Evolutionary conservation across 2,113 vertebrate genomes (phyloP).

Genomic region (Ictalurus punctatus): DNA sequence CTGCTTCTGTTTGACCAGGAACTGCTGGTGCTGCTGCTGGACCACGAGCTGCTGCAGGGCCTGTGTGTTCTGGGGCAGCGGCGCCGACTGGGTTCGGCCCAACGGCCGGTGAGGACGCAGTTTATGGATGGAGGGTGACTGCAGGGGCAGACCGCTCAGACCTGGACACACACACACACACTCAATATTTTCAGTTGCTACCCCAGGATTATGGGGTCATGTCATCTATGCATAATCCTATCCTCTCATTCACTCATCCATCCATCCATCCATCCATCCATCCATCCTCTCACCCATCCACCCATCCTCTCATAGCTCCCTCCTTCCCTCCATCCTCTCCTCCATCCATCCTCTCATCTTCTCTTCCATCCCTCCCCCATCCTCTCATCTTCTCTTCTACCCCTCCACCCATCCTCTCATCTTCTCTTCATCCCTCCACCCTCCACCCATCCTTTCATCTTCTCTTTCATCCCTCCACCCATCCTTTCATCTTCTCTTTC

Average conservation of each 20-base stretch:
- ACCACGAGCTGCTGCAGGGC: constrained; percentile 96
- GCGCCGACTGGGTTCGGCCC: constrained; percentile 94
- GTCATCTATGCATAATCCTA: neutral
- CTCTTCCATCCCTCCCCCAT: too few species aligned
- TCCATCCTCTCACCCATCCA: neutral
- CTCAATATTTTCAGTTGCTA: neutral
- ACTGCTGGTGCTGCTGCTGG: constrained; percentile 99
- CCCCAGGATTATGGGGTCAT: neutral
- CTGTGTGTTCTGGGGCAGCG: constrained; percentile 91
- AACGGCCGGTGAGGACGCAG: constrained; percentile 92
- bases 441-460: neutral
- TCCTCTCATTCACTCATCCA: neutral
- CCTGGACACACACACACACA: constrained; percentile 69
- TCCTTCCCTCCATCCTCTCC: too few species aligned
- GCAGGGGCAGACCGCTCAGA: constrained; percentile 81
- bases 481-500: too few species aligned
- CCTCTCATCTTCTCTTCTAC: neutral
- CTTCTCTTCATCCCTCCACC: neutral
- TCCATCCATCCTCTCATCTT: too few species aligned
- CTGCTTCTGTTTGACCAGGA: constrained; percentile 98
- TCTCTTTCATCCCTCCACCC: too few species aligned
- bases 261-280: neutral
- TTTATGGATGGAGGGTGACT: constrained; percentile 90
- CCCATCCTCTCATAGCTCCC: neutral
- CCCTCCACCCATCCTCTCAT: neutral